Conservation (phyloP, 2,888 invertebrate species). For the Troides oblongomaculatus region DNA sequence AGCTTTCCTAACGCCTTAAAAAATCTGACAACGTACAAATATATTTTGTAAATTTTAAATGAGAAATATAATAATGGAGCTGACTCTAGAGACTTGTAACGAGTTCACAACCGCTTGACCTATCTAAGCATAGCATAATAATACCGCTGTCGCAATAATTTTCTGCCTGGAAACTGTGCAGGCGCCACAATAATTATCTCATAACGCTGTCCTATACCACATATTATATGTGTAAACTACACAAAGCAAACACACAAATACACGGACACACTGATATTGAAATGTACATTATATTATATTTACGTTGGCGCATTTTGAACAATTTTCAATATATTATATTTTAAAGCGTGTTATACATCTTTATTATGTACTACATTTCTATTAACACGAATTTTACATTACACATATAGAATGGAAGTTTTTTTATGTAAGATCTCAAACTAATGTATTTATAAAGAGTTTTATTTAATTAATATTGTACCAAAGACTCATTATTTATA, state of each 20-base stretch:
- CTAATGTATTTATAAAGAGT: no score
- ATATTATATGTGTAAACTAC: not conserved
- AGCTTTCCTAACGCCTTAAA: no score
- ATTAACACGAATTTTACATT: no score
- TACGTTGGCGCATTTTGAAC: not conserved
- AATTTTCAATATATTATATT: no score
- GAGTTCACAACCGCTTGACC: constrained; percentile 30
- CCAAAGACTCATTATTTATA: not conserved
- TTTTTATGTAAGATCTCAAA: no score
- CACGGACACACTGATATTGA: not conserved
- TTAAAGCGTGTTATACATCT: no score
- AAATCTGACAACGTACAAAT: not conserved
- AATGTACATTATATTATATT: not conserved
- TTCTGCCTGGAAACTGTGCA: constrained; percentile 11
- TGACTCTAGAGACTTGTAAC: constrained; percentile 12
- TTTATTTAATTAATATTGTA: not conserved
- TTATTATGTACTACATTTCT: no score
- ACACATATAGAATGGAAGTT: no score
- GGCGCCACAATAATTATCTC: constrained; percentile 20
- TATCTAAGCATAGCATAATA: constrained; percentile 22
- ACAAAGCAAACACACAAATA: not conserved
- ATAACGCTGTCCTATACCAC: not conserved
- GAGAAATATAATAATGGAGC: not conserved
- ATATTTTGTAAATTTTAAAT: constrained; percentile 8
- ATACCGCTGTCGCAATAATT: constrained; percentile 16